A percentile compares a stretch with the other conserved stretches of the same genome.
These are phyloP conservation scores for Noctua fimbriata DNA, from an alignment of 2,888 invertebrate species.

Conservation along the genomic window DNA sequence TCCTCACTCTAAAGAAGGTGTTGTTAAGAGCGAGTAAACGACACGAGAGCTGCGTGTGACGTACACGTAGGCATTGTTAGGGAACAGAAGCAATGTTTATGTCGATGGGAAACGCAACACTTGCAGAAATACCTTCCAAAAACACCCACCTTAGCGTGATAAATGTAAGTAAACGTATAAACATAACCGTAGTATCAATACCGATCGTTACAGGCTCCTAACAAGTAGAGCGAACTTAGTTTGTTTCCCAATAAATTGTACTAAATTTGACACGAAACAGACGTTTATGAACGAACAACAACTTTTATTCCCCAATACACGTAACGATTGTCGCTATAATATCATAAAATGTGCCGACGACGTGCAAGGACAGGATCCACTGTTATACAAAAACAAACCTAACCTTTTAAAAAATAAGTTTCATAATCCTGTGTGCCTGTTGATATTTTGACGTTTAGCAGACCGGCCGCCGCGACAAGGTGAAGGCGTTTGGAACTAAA, in stretches of 20 bases:
- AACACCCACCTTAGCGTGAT: not conserved
- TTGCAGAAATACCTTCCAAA: not conserved
- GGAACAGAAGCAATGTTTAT: not conserved
- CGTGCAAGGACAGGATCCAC: slow-evolving; percentile 37
- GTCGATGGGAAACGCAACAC: not conserved
- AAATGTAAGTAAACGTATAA: slow-evolving; percentile 25
- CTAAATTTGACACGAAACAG: slow-evolving; percentile 69
- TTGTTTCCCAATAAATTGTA: slow-evolving; percentile 64
- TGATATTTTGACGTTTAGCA: slow-evolving; percentile 35
- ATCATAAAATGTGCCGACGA: slow-evolving; percentile 62
- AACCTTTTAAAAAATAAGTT: slow-evolving; percentile 11
- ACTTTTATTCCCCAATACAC: slow-evolving; percentile 70
- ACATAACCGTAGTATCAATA: slow-evolving; percentile 41
- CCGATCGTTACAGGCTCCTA: slow-evolving; percentile 39
- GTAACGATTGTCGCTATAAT: slow-evolving; percentile 68
- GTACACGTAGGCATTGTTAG: not conserved
- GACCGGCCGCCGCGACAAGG: slow-evolving; percentile 57
- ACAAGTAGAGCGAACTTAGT: slow-evolving; percentile 54
- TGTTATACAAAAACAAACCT: slow-evolving; percentile 28
- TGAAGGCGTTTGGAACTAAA: slow-evolving; percentile 65
- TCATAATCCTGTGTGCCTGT: slow-evolving; percentile 7
- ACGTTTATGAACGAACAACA: slow-evolving; percentile 69
- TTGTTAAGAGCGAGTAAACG: not conserved
- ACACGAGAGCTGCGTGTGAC: not conserved
- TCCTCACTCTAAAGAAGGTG: not conserved